Conservation (phyloP, 2,113 vertebrate species). For the Arenaria interpres region DNA sequence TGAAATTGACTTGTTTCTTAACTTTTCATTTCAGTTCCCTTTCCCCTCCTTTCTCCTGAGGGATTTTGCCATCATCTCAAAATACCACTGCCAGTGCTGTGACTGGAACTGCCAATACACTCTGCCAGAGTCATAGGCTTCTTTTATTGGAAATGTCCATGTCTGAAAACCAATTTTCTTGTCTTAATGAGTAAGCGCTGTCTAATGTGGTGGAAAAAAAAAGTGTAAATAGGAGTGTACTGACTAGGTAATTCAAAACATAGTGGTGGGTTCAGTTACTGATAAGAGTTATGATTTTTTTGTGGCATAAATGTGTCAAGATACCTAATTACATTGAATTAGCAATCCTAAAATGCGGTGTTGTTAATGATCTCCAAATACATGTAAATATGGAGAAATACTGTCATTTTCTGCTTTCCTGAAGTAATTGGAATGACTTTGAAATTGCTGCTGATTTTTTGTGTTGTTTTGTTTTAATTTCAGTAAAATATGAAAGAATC, state of each 20-base stretch:
- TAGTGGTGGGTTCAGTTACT: neutral
- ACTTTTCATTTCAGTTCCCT: neutral
- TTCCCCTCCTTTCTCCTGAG: neutral
- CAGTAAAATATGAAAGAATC: constrained; percentile 99
- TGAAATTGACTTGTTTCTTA: neutral
- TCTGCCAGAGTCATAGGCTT: neutral
- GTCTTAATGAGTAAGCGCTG: neutral
- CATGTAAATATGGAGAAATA: neutral
- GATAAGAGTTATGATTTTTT: neutral
- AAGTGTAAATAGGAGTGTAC: neutral
- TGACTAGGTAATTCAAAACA: neutral
- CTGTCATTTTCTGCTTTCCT: neutral
- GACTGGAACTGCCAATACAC: neutral
- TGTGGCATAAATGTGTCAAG: neutral
- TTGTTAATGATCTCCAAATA: neutral
- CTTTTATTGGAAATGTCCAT: neutral
- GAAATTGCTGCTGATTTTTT: neutral
- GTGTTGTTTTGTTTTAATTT: constrained; percentile 34
- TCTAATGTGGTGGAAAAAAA: neutral
- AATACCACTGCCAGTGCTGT: neutral
- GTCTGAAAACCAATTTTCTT: neutral
- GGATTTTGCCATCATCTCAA: neutral
- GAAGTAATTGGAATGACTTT: neutral
- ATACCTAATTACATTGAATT: neutral
- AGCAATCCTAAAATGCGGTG: neutral